Evolutionary conservation across 2,113 vertebrate species (phyloP), one percentile per base, ranked within the genome.

Genomic region (Oreochromis aureus): DNA sequence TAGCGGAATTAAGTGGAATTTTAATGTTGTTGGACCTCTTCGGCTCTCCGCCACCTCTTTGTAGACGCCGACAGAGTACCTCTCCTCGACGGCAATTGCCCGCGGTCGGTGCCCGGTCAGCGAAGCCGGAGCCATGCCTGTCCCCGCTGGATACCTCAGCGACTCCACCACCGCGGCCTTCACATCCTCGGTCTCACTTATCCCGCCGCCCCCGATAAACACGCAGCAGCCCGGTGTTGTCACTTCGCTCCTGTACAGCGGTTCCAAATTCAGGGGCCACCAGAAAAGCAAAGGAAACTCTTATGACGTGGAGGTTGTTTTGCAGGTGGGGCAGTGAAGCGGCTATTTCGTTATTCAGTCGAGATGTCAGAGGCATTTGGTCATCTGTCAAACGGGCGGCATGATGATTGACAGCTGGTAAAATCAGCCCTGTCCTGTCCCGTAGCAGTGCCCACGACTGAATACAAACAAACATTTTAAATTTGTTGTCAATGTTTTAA

Each of bases 251-350:
- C 97, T 99, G 63, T 99, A 99, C 96, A 99, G 98, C 95, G 98
- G 98, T 86, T 98, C 98, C 87, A 98, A 97, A 96, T 99, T 99
- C 95, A 97, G 98, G 91, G 98, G 98, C 53, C 97, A 99, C 95
- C 98, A 99, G 96, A 99, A 99, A 95, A 99, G 98, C 96, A 99
- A 99, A 95, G 98, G 98, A 86, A 99, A 99, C 95, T 99, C 98
- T 0, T 99, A 99, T 94, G 98, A 99, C 94, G 98, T 99, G 89
- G 98, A 99, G 93, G 98, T 99, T 86, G 98, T 99, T 91, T 96
- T 99, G 82, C 98, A 99, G 98, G 98, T 99, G 92, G 94, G 96
- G 27, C 32, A 36, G 6, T 61, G 34, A 32, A 19, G 46, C 39
- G 11, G 13, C 10, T 82, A 10, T 84, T 81, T 89, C 9, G 10